These are phyloP conservation scores for Sarcophaga carnaria DNA, from an alignment of 2,888 invertebrate genomes.

Conservation along the genomic window DNA sequence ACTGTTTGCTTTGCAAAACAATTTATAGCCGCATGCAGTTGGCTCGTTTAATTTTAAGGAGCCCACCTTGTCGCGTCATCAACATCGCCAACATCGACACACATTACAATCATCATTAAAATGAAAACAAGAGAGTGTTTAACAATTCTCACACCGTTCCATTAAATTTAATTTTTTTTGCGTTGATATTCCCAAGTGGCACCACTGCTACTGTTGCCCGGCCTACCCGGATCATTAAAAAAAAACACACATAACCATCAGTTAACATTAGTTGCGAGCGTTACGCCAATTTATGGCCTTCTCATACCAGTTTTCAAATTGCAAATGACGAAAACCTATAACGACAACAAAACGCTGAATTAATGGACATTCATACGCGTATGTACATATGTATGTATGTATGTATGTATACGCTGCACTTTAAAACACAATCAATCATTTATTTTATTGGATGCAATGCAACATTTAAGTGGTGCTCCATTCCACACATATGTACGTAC, in stretches of 20 bases:
- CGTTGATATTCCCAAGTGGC: neutral
- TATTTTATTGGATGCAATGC: conserved; percentile 68
- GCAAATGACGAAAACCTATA: conserved; percentile 30
- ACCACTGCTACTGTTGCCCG: conserved; percentile 1
- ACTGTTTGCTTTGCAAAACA: neutral
- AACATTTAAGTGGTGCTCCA: conserved; percentile 61
- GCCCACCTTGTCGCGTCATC: conserved; percentile 14
- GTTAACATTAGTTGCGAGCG: neutral
- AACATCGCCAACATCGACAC: neutral
- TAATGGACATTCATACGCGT: neutral
- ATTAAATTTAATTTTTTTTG: conserved; percentile 33
- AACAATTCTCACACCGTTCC: conserved; percentile 43
- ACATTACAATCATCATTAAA: neutral
- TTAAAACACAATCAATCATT: conserved; percentile 67
- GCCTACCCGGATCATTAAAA: conserved; percentile 1
- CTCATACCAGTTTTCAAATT: conserved; percentile 7
- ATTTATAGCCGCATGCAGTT: neutral
- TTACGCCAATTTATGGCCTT: neutral
- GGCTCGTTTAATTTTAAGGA: neutral
- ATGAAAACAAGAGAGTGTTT: conserved; percentile 35
- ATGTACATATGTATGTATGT: neutral
- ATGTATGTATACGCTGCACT: conserved; percentile 38
- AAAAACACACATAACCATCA: neutral
- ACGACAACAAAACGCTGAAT: conserved; percentile 32
- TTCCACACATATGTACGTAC: too few relatives aligned